Base-by-base conservation (phyloP, 2,113 vertebrate genomes). In the Athene cunicularia region DNA sequence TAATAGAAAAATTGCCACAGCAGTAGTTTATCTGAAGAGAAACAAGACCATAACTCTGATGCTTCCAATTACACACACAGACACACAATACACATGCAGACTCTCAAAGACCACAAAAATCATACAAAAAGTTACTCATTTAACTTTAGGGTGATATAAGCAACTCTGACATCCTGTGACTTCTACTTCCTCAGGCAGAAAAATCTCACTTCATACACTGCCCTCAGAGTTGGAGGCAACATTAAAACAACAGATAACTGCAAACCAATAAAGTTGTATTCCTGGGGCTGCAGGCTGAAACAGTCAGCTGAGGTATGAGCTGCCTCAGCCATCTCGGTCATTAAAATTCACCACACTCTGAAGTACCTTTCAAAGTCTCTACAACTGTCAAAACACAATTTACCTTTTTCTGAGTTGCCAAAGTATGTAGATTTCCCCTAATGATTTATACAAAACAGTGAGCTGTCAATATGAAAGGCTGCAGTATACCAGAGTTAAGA, bases 311-410 rank as follows among this genome's bases (percentile, higher is more conserved):
- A 83, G 43, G 32, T 56, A 75, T 30, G 39, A 87, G 66, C 47
- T 80, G 47, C 41, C 50, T 85, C 79, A 80, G 41, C 72, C 77
- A 74, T 20, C 71, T 64, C 67, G 20, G 47, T 79, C 86, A 95
- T 93, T 96, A 92, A 92, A 95, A 95, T 95, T 94, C 95, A 89
- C 49, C 56, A 56, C 20, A 1, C 43, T 92, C 82, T 39, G 52
- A 84, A 88, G 47, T 55, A 86, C 47, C 72, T 90, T 90, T 95
- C 94, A 93, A 86, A 92, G 68, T 49, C 90, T 91, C 56, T 84
- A 82, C 79, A 96, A 91, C 90, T 95, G 94, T 96, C 95, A 97
- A 95, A 97, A 97, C 91, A 95, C 76, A 88, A 92, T 91, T 92
- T 97, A 88, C 72, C 47, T 89, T 91, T 63, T 86, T 43, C 81